Evolutionary conservation across 1,140 invertebrate genomes (phyloP).

Genomic region (Pseudomyrmex pallidus): DNA sequence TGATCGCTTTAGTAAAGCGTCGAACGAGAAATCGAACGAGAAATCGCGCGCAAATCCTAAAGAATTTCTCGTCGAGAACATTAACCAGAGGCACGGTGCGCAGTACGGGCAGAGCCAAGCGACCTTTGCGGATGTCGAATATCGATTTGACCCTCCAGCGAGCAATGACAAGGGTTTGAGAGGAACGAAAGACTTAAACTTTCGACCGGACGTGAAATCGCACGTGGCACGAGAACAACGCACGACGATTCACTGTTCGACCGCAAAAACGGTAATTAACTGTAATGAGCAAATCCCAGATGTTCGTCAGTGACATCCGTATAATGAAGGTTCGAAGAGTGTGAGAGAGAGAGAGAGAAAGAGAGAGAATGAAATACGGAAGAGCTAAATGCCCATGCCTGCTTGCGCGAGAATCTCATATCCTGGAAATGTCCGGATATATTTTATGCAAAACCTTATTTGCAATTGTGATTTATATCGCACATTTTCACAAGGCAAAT

Average conservation of each 20-base stretch:
- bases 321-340: not conserved
- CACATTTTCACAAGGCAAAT: not conserved
- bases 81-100: not conserved
- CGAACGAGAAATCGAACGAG: no score
- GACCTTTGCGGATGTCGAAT: constrained; percentile 37
- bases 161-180: constrained; percentile 35
- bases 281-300: not conserved
- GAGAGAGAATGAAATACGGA: not conserved
- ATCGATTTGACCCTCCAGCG: constrained; percentile 47
- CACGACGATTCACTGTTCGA: not conserved
- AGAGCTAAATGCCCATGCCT: not conserved
- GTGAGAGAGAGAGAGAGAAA: no score
- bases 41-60: not conserved
- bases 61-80: not conserved
- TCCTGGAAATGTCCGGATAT: not conserved
- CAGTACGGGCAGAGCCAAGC: not conserved
- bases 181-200: constrained; percentile 41
- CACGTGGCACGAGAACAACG: not conserved
- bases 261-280: constrained; percentile 1
- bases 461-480: not conserved
- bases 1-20: no score
- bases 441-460: not conserved
- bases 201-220: constrained; percentile 7
- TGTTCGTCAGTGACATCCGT: not conserved
- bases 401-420: not conserved